Base-by-base conservation (phyloP, 2,113 vertebrate genomes). In the Strix aluco region DNA sequence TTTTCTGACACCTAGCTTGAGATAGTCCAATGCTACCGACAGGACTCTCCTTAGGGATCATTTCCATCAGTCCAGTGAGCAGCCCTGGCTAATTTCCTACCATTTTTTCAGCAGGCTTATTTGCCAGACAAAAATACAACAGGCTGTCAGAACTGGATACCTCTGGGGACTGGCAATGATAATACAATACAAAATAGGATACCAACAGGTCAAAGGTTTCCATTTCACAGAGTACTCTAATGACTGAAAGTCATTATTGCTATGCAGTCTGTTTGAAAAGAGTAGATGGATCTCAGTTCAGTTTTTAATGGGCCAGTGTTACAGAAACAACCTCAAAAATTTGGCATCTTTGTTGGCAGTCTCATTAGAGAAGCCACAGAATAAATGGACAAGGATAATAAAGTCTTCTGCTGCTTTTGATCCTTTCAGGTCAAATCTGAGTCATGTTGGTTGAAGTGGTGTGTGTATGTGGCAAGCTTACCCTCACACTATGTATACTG, bases 301-400 rank as follows among this genome's bases (percentile, higher is more conserved):
- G 95, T 92, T 97, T 96, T 96, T 97, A 97, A 97, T 96, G 96
- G 97, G 91, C 95, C 95, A 80, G 87, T 91, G 92, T 96, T 96
- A 96, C 91, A 97, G 95, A 96, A 94, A 92, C 96, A 97, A 88
- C 96, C 97, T 97, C 97, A 97, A 96, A 97, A 97, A 97, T 97
- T 96, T 97, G 95, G 97, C 97, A 96, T 97, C 96, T 97, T 97
- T 96, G 97, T 97, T 97, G 95, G 95, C 84, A 97, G 89, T 90
- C 97, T 97, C 96, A 96, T 97, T 97, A 97, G 95, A 94, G 94
- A 96, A 97, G 96, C 96, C 96, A 95, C 97, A 95, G 97, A 96
- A 96, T 96, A 96, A 96, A 97, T 96, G 96, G 95, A 84, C 85
- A 90, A 92, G 90, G 94, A 96, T 95, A 96, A 96, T 97, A 97